Conservation (phyloP, 2,888 invertebrate genomes). For the Nowickia ferox region DNA sequence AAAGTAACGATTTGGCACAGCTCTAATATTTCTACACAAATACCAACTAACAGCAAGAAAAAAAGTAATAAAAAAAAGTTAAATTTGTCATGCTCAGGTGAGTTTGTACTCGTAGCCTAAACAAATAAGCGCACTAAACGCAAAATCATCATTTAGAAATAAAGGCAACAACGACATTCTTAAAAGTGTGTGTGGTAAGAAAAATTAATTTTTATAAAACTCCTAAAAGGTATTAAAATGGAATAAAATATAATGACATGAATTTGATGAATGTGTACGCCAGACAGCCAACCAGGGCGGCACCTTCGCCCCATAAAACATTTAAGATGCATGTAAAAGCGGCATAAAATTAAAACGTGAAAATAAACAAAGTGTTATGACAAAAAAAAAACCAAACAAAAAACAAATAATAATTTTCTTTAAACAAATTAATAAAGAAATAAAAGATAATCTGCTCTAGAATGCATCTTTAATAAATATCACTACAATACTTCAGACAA, state of each 20-base stretch:
- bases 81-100: constrained; percentile 66
- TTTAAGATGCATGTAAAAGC: constrained; percentile 44
- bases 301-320: constrained; percentile 13
- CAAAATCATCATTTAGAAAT: constrained; percentile 45
- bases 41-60: background rate
- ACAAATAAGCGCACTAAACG: constrained; percentile 24
- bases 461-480: constrained; percentile 50
- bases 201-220: constrained; percentile 8
- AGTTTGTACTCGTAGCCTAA: constrained; percentile 44
- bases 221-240: background rate
- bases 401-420: background rate
- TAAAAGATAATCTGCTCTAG: constrained; percentile 39
- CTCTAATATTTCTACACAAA: no score
- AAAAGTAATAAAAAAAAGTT: background rate
- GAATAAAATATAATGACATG: constrained; percentile 36
- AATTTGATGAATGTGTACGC: constrained; percentile 61
- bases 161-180: constrained; percentile 14
- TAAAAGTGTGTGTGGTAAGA: background rate
- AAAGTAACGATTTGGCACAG: no score
- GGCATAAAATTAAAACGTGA: background rate
- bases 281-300: constrained; percentile 2
- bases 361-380: constrained; percentile 44
- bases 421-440: constrained; percentile 14
- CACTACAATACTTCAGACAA: constrained; percentile 1
- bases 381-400: background rate